Conservation (phyloP, 2,888 invertebrate genomes). For the Melolontha melolontha region DNA sequence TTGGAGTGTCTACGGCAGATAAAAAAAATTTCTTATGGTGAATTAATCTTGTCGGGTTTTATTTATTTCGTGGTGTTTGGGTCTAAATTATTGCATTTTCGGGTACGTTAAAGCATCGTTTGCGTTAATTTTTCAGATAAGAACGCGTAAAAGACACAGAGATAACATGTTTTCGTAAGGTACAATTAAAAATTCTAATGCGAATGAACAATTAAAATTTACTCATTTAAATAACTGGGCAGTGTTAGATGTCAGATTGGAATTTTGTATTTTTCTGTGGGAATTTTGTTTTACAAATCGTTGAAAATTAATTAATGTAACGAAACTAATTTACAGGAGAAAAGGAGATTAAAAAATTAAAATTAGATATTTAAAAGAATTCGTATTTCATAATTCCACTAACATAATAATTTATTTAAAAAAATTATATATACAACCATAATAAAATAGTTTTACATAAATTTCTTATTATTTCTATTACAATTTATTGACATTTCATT, state of each 20-base stretch:
- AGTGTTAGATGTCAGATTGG: constrained; percentile 24
- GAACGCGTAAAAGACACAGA: constrained; percentile 26
- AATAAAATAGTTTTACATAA: too few relatives aligned
- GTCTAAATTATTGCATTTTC: constrained; percentile 38
- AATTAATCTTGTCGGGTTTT: constrained; percentile 34
- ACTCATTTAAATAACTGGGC: constrained; percentile 30
- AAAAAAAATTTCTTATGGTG: constrained; percentile 29
- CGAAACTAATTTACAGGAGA: background rate
- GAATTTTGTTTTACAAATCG: constrained; percentile 36
- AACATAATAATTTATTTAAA: too few relatives aligned
- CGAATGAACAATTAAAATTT: constrained; percentile 29
- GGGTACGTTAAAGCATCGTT: constrained; percentile 26
- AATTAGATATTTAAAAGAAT: too few relatives aligned
- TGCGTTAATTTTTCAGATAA: constrained; percentile 34
- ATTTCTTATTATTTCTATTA: too few relatives aligned
- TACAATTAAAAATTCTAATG: constrained; percentile 36
- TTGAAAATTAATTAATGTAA: constrained; percentile 17
- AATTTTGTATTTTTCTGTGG: constrained; percentile 25
- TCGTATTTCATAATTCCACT: too few relatives aligned
- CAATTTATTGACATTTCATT: too few relatives aligned
- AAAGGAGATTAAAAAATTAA: too few relatives aligned
- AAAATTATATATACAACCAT: too few relatives aligned
- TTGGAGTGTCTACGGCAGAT: constrained; percentile 27
- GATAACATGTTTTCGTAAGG: constrained; percentile 21
- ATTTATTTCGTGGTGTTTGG: constrained; percentile 28